phyloP scores from a whole-genome alignment of 2,888 invertebrate species.

The Alviniconcha strummeri region DNA sequence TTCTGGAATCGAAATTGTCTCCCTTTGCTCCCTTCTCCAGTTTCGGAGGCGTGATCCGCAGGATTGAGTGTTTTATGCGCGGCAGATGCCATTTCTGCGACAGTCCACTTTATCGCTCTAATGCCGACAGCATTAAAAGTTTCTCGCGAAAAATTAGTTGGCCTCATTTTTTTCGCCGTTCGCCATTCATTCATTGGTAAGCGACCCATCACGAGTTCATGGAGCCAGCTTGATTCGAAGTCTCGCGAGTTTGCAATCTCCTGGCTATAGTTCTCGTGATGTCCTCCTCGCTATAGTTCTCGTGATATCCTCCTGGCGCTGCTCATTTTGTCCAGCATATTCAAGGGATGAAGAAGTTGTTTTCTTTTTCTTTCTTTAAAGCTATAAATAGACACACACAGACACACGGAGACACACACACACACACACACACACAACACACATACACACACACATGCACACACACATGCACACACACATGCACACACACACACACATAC shows the following conservation, averaged over 20 bases:
- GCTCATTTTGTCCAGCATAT: no score
- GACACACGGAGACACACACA: neutral
- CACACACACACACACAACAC: neutral
- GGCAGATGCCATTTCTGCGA: conserved; percentile 33
- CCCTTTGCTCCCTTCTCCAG: conserved; percentile 19
- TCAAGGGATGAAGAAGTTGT: no score
- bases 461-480: no score
- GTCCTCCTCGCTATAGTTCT: no score
- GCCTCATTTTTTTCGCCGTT: conserved; percentile 12
- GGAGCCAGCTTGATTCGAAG: neutral
- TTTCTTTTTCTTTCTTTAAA: no score
- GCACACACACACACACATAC: no score
- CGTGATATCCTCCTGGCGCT: no score
- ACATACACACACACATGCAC: no score
- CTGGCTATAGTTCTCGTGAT: no score
- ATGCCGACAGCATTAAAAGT: conserved; percentile 37
- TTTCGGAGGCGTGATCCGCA: conserved; percentile 14
- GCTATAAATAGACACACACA: no score
- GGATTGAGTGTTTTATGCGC: conserved; percentile 36
- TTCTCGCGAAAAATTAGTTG: conserved; percentile 35
- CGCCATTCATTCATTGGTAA: neutral
- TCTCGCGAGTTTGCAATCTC: neutral
- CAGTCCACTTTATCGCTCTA: conserved; percentile 35
- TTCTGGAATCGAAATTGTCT: conserved; percentile 29
- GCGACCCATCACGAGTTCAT: conserved; percentile 7